phyloP scores from a whole-genome alignment of 2,888 invertebrate species.

The Drosophila nigricruria region DNA sequence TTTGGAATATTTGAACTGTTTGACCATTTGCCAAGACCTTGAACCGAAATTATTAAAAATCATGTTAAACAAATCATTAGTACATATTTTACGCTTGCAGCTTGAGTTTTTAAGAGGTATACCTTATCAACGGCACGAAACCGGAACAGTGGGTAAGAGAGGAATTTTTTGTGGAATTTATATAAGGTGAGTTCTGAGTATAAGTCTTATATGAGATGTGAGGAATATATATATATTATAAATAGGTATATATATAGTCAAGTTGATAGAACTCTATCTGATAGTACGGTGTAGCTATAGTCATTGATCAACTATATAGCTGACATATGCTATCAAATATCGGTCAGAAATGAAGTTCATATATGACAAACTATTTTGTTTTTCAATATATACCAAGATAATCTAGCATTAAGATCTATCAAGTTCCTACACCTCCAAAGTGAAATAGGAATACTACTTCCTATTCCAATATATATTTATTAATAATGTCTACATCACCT shows the following conservation, averaged over 20 bases:
- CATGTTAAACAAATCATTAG: constrained; percentile 84
- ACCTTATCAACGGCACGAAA: constrained; percentile 29
- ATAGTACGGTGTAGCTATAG: neutral
- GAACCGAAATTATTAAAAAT: constrained; percentile 80
- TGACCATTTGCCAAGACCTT: constrained; percentile 68
- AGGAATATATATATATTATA: neutral
- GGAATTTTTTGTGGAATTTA: neutral
- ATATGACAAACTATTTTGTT: no score
- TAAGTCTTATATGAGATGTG: neutral
- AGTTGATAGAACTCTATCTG: neutral
- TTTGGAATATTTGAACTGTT: constrained; percentile 24
- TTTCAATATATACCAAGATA: no score
- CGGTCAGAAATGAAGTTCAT: no score
- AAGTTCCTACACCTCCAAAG: neutral
- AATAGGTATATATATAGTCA: neutral
- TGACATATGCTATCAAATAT: neutral
- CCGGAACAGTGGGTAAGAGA: neutral
- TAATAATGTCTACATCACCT: no score
- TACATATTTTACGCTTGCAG: constrained; percentile 56
- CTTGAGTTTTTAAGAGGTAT: constrained; percentile 19
- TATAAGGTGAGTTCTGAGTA: neutral
- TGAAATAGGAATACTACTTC: neutral
- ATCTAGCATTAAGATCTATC: neutral
- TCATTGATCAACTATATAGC: no score
- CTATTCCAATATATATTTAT: no score